Base-by-base conservation (phyloP, 2,888 invertebrate species). In the Drosophila prostipennis region DNA sequence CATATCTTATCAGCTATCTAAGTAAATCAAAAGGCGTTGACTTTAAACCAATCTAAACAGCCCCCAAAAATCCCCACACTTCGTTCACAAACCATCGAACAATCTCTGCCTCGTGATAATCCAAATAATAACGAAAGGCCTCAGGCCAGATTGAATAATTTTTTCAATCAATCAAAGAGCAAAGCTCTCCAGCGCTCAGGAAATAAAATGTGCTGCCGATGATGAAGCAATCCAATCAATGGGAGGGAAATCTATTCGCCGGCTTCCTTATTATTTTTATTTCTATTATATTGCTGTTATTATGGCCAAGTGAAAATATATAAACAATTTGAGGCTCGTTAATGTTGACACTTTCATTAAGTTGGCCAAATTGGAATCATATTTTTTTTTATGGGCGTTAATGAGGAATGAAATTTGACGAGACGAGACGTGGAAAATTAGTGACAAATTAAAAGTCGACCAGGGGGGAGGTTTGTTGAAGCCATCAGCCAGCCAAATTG, bases 141-240 rank as follows among this genome's bases (percentile, higher is more conserved):
- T 39, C 36, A 13, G n/a, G 67, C 70, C 76, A 87, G 85, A 86
- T 87, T 89, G 74, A 86, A 86, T 88, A 79, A 89, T 79, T 89
- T 89, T 89, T 86, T 84, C 89, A 89, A 90, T 89, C 90, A 89
- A 90, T 90, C 90, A 90, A 77, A 73, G 69, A 73, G 72, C 59
- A 74, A 77, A 77, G 81, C 76, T 65, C 76, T 65, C 58, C 42
- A 46, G 56, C 45, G 65, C 57, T 52, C 51, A 42, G 42, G 42
- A 42, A 40, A 40, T 40, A 16, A 40, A 40, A 16, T 40, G 40
- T 16, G 40, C 16, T 16, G 40, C 40, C 26, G 6, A 6, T 67
- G 82, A 77, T 73, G 79, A 78, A 87, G 87, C 85, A 81, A 81
- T 87, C 87, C 85, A 81, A 81, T 87, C 87, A 81, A 87, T 87